Conservation (phyloP, 2,888 invertebrate genomes). For the Polyommatus icarus region DNA sequence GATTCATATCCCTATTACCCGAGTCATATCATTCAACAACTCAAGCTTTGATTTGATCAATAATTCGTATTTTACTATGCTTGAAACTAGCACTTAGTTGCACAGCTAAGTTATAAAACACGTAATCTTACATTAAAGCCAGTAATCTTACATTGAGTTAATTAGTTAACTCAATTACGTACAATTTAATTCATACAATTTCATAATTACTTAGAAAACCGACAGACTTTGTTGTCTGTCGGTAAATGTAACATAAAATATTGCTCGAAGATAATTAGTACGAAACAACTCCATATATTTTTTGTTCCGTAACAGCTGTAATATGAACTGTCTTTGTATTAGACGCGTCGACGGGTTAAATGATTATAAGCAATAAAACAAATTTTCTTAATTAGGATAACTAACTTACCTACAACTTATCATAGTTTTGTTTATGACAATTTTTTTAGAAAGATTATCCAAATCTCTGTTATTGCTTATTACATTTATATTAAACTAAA, state of each 20-base stretch:
- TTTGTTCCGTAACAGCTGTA: not conserved
- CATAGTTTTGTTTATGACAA: too few relatives aligned
- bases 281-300: slow-evolving; percentile 4
- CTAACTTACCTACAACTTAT: not conserved
- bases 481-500: too few relatives aligned
- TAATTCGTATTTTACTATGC: not conserved
- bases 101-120: not conserved
- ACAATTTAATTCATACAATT: too few relatives aligned
- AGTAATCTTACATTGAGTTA: not conserved
- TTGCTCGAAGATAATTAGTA: not conserved
- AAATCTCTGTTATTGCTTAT: too few relatives aligned
- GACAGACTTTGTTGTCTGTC: not conserved
- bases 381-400: not conserved
- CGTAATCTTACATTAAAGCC: not conserved
- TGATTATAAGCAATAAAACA: slow-evolving; percentile 22
- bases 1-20: too few relatives aligned
- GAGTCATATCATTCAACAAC: too few relatives aligned
- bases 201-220: not conserved
- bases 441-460: too few relatives aligned
- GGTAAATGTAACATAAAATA: not conserved
- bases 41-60: too few relatives aligned
- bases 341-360: slow-evolving; percentile 18
- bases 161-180: not conserved
- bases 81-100: not conserved
- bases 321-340: slow-evolving; percentile 5